phyloP scores from a whole-genome alignment of 2,888 invertebrate genomes.

The Coelinius sp. region DNA sequence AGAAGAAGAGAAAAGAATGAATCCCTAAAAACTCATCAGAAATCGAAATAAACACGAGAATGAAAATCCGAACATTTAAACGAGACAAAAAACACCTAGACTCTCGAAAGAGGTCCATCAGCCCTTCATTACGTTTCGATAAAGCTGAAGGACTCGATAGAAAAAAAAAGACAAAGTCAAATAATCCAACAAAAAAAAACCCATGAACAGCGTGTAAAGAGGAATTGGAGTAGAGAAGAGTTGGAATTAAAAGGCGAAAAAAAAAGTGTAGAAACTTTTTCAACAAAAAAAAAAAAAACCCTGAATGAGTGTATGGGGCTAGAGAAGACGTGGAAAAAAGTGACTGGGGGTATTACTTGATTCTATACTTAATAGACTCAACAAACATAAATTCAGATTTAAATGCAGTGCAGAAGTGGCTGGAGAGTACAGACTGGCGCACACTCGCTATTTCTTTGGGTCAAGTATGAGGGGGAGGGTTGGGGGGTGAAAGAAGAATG shows the following conservation, averaged over 20 bases:
- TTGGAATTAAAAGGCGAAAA: conserved; percentile 31
- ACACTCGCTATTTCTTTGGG: conserved; percentile 25
- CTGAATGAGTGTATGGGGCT: conserved; percentile 4
- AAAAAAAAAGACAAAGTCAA: neutral
- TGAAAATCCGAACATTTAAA: neutral
- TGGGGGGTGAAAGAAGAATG: conserved; percentile 20
- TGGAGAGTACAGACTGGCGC: conserved; percentile 18
- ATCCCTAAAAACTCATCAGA: neutral
- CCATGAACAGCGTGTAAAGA: neutral
- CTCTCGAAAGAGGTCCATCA: too few relatives aligned
- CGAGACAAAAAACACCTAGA: too few relatives aligned
- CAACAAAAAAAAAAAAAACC: conserved; percentile 2
- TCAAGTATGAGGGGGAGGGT: neutral
- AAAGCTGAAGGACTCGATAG: conserved; percentile 15
- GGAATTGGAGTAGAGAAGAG: neutral
- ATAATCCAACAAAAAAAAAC: neutral
- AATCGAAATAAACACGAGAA: neutral
- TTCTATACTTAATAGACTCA: conserved; percentile 50
- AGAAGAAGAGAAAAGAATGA: neutral
- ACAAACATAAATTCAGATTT: conserved; percentile 55
- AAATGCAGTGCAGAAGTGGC: conserved; percentile 45
- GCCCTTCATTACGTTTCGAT: conserved; percentile 1
- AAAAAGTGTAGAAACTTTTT: conserved; percentile 28
- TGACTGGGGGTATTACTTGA: conserved; percentile 37
- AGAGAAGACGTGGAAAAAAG: neutral